These are phyloP conservation scores for Neomonachus schauinslandi DNA, from an alignment of 2,113 vertebrate species.

Conservation along the genomic window DNA sequence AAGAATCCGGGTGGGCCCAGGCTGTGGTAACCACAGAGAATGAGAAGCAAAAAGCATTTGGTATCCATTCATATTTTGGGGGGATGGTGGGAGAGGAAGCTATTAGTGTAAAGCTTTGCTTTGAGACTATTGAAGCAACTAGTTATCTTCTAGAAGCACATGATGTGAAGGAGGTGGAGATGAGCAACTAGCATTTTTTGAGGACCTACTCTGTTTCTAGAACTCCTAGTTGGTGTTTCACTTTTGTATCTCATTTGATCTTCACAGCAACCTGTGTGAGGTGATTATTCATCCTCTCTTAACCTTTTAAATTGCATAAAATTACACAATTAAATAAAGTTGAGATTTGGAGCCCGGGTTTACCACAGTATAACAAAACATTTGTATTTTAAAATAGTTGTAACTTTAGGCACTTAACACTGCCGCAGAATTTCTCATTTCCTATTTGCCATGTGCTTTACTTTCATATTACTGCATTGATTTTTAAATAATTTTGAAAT, in stretches of 20 bases:
- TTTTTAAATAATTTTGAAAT: conserved; percentile 28
- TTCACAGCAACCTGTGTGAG: background rate
- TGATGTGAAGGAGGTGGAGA: background rate
- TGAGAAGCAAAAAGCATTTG: background rate
- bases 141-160: background rate
- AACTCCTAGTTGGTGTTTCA: background rate
- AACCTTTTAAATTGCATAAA: background rate
- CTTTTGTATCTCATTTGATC: background rate
- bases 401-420: background rate
- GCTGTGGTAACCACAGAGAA: background rate
- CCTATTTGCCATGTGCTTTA: background rate
- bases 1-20: background rate
- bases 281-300: background rate
- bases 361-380: background rate
- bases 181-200: background rate
- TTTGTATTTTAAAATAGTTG: conserved; percentile 30
- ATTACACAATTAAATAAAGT: background rate
- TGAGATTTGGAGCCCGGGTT: background rate
- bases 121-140: background rate
- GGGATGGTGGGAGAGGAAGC: background rate
- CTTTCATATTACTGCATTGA: background rate
- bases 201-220: background rate
- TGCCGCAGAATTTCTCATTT: background rate
- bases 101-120: background rate
- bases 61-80: background rate